phyloP scores from a whole-genome alignment of 2,113 vertebrate genomes.

The Serilophus lunatus region DNA sequence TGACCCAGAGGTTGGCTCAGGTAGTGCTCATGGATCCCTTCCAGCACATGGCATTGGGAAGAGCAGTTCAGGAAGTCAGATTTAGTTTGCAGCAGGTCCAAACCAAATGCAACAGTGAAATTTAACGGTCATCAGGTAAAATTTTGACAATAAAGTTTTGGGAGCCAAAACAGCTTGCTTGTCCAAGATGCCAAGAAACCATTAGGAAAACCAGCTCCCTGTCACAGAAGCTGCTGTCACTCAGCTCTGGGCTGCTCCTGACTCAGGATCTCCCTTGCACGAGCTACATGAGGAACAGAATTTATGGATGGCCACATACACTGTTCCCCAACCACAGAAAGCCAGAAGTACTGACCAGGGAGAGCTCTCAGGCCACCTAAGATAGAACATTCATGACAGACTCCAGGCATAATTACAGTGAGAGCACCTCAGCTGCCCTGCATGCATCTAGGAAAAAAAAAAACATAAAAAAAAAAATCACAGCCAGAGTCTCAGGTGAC shows the following conservation, averaged over 20 bases:
- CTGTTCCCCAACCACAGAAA: not conserved
- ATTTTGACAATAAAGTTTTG: not conserved
- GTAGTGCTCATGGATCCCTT: not conserved
- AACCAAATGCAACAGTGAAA: slow-evolving; percentile 18
- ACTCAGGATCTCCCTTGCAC: not conserved
- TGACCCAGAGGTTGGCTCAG: not conserved
- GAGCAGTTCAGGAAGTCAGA: not conserved
- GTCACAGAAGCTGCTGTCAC: not conserved
- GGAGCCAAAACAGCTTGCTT: not conserved
- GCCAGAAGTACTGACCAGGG: not conserved
- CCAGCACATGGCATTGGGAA: slow-evolving; percentile 18
- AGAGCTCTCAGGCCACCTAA: not conserved
- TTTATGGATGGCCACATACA: rapidly evolving
- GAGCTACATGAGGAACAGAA: not conserved
- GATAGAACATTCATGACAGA: not conserved
- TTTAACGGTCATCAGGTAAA: slow-evolving; percentile 11
- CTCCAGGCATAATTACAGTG: not conserved
- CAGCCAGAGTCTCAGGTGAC: not conserved
- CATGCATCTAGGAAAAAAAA: not conserved
- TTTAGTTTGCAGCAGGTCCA: slow-evolving; percentile 15
- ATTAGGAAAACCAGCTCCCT: not conserved
- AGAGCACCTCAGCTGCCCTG: not conserved
- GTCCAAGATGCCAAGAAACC: not conserved
- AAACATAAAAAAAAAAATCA: not conserved
- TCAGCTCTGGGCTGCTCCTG: not conserved